phyloP scores from a whole-genome alignment of 2,888 invertebrate species.

The Ferrisia virgata region DNA sequence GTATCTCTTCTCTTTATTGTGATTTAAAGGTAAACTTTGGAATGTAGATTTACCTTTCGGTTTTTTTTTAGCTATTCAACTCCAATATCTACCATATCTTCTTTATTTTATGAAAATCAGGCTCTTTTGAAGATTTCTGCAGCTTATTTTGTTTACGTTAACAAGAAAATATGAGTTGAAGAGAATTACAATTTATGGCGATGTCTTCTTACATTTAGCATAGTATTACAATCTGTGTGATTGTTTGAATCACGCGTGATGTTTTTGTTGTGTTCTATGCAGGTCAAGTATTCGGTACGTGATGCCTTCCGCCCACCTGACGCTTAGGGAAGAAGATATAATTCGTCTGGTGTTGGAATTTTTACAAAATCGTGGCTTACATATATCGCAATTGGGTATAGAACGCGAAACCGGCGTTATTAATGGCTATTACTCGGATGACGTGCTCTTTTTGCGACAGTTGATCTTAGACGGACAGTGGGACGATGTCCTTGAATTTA shows the following conservation, averaged over 20 bases:
- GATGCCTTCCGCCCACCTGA: conserved; percentile 81
- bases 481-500: conserved; percentile 95
- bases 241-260: not conserved
- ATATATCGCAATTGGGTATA: conserved; percentile 84
- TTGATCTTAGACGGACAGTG: conserved; percentile 95
- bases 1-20: too few relatives aligned
- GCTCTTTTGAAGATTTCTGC: too few relatives aligned
- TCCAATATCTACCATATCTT: too few relatives aligned
- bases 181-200: too few relatives aligned
- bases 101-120: too few relatives aligned
- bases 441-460: conserved; percentile 88
- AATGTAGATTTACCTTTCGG: too few relatives aligned
- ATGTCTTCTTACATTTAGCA: too few relatives aligned
- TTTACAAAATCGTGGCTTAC: conserved; percentile 82
- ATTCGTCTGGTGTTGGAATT: conserved; percentile 81
- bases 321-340: conserved; percentile 84
- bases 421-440: conserved; percentile 89
- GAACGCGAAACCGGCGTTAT: conserved; percentile 94
- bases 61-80: too few relatives aligned
- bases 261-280: conserved; percentile 21
- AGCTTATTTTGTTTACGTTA: too few relatives aligned
- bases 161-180: too few relatives aligned
- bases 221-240: too few relatives aligned
- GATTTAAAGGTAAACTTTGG: too few relatives aligned
- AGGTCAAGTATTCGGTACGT: conserved; percentile 54